Evolutionary conservation across 1,140 invertebrate species (phyloP).

Genomic region (Prorops nasuta): DNA sequence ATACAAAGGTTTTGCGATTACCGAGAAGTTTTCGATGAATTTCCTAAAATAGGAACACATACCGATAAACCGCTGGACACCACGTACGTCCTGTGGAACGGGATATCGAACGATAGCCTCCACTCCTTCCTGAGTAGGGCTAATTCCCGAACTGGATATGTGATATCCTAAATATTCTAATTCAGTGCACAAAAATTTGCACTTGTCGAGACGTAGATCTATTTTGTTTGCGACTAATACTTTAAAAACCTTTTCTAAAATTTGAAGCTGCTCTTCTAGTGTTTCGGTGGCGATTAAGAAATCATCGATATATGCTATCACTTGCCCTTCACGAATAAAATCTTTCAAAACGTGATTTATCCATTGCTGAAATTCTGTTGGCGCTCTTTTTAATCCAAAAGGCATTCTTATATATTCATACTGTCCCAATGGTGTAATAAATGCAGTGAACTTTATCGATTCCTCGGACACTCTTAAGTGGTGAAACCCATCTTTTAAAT

Average conservation of each 20-base stretch:
- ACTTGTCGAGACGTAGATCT: neutral
- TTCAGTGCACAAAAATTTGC: neutral
- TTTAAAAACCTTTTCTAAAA: neutral
- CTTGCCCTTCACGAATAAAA: constrained; percentile 10
- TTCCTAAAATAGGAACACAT: neutral
- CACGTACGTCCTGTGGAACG: neutral
- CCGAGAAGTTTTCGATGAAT: constrained; percentile 1
- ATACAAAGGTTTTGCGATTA: constrained; percentile 2
- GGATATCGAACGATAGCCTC: neutral
- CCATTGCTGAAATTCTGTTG: constrained; percentile 18
- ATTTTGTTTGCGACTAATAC: neutral
- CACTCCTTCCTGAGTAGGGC: neutral
- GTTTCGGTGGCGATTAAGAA: constrained; percentile 17
- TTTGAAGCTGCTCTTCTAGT: neutral
- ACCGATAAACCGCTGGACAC: neutral
- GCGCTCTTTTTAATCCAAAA: constrained; percentile 25
- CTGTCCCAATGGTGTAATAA: constrained; percentile 19
- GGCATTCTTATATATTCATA: constrained; percentile 33
- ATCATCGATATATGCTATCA: constrained; percentile 8
- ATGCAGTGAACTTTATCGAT: constrained; percentile 10
- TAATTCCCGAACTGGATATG: constrained; percentile 3
- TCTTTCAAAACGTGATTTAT: constrained; percentile 27
- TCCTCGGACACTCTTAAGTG: neutral
- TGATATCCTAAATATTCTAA: constrained; percentile 18
- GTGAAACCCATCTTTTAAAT: constrained; percentile 16